Evolutionary conservation across 2,888 invertebrate genomes (phyloP).

Genomic region (Bugulina stolonifera): DNA sequence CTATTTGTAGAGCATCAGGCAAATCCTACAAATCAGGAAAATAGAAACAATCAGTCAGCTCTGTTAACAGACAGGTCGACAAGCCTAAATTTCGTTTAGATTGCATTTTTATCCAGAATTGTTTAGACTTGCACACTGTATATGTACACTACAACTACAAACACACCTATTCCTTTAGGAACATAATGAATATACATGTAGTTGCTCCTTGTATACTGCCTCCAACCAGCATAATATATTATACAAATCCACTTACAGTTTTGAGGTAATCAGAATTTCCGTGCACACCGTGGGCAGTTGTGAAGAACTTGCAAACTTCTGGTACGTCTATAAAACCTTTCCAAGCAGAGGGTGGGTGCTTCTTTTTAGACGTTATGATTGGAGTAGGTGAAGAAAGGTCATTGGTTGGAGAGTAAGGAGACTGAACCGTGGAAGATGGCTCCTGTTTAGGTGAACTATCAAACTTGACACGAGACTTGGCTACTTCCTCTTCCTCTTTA

Average conservation of each 20-base stretch:
- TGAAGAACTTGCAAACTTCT: conserved; percentile 80
- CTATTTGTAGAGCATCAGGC: conserved; percentile 69
- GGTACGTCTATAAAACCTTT: conserved; percentile 82
- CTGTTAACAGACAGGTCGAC: no score
- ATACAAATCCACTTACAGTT: no score
- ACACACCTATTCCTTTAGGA: no score
- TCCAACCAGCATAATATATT: no score
- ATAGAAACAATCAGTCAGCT: no score
- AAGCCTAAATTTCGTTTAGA: no score
- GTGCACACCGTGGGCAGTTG: conserved; percentile 72
- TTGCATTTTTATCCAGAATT: no score
- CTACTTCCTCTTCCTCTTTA: conserved; percentile 33
- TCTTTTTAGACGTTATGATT: neutral
- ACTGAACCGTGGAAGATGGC: neutral
- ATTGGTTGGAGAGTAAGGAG: neutral
- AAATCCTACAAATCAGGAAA: conserved; percentile 61
- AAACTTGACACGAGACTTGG: conserved; percentile 30
- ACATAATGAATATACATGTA: no score
- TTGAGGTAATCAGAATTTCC: conserved; percentile 40
- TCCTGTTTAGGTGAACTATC: conserved; percentile 26
- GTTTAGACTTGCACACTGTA: no score
- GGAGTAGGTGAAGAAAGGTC: conserved; percentile 19
- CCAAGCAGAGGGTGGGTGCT: conserved; percentile 58
- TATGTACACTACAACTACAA: no score
- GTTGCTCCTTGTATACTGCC: no score